Percentiles rank a stretch among this genome's conserved stretches.
These are phyloP conservation scores for Crotalus helleri DNA, from an alignment of 2,113 vertebrate species.

Conservation along the genomic window DNA sequence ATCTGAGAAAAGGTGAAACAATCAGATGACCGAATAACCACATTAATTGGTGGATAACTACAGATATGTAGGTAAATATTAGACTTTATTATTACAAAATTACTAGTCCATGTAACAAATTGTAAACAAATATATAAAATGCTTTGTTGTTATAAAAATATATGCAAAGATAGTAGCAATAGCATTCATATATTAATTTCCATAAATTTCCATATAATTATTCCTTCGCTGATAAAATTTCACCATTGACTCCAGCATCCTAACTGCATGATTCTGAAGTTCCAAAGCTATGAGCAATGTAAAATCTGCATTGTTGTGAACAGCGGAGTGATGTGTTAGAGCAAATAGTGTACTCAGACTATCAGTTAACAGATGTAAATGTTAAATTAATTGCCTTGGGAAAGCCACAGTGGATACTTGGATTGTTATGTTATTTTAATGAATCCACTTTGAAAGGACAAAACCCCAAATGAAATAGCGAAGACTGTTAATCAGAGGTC, in stretches of 20 bases:
- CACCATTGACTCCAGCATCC: neutral
- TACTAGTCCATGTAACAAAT: neutral
- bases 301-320: constrained; percentile 35
- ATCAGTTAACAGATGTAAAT: constrained; percentile 44
- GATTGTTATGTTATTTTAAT: constrained; percentile 30
- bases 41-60: neutral
- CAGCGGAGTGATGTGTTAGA: constrained; percentile 35
- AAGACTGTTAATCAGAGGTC: neutral
- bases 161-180: neutral
- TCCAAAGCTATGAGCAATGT: constrained; percentile 26
- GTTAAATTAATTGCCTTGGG: constrained; percentile 23
- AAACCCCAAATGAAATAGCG: neutral
- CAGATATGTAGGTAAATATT: neutral
- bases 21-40: neutral
- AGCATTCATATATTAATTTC: neutral
- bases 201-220: neutral
- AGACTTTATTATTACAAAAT: neutral
- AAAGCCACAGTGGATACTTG: constrained; percentile 42
- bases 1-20: neutral
- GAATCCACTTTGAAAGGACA: neutral
- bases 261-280: constrained; percentile 35
- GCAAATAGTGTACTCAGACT: neutral
- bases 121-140: neutral
- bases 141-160: neutral
- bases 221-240: accelerated